Base-by-base conservation (phyloP, 37 sponge, comb jelly and placozoan species). In the Agelas oroides region DNA sequence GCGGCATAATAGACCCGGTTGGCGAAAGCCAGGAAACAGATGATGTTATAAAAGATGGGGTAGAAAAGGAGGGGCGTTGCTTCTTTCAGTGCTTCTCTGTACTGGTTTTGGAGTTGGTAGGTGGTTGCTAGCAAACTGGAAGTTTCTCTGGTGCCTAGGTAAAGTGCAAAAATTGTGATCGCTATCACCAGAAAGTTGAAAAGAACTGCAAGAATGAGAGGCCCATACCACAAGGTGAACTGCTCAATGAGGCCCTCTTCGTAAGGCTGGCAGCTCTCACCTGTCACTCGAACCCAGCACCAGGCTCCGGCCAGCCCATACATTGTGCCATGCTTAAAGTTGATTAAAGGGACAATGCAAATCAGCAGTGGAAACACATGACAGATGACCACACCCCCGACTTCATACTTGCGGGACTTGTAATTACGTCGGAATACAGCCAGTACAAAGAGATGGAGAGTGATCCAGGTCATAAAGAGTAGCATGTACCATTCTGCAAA, bases 291-390 rank as follows among this genome's bases (percentile, higher is more conserved):
- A 36, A 78, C 63, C 79, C 88, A 87, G 58, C 88, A 87, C 88
- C 88, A 87, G 23, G 66, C 78, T 5, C 88, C 88, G 24, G 88
- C 73, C 19, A 54, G 73, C 18, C 88, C 88, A 53, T 87, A 87
- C 28, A 75, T 55, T 20, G 53, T 55, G 14, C 75, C 75, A 73
- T 17, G 59, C 20, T 0, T 19, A 33, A 25, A 34, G 52, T 73
- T 30, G 23, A 87, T 80, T 67, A 87, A 80, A 23, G 88, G 88
- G 12, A 87, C n/a, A 46, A 58, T 35, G 38, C 62, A 62, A 34
- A 80, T 71, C 41, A 38, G 19, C 8, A 87, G 35, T 1, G 81
- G 88, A 0, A 73, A 38, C 21, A 71, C 39, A 36, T 46, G 46
- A 8, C 46, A 46, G 6, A 87, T 27, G 8, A 80, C 70, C 14